Evolutionary conservation across 2,888 invertebrate genomes (phyloP), one percentile per base, ranked within the genome.

Genomic region (Morpho deidamia): DNA sequence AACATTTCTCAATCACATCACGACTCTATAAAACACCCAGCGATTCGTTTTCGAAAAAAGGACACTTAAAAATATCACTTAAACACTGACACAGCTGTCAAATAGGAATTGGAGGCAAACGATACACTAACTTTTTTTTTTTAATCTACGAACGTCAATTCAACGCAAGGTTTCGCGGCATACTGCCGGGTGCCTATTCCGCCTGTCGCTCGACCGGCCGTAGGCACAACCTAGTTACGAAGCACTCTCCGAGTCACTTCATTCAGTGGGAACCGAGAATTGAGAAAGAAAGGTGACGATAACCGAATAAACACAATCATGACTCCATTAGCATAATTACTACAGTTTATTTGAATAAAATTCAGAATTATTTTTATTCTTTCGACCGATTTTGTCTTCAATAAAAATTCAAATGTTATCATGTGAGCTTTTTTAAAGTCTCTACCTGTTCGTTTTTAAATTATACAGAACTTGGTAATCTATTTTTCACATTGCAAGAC

Each of bases 151-250:
- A 58, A 62, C 72, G 68, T 69, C 67, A 46, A 53, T 33, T 49
- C 64, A 53, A 55, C 63, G 65, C 71, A 63, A 65, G 62, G 64
- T 68, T 59, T 55, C 72, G 65, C 66, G 70, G 65, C 62, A 63
- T 65, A 74, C 74, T 74, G 69, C 62, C 66, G 62, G 43, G 49
- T 23, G 9, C 33, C 43, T n/a, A 35, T 34, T 40, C 44, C 44
- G 53, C 44, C 56, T 39, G 52, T 61, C 55, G 47, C 54, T 44
- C 40, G 35, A 40, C 35, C 41, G 33, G 41, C 40, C 46, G 33
- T 38, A 46, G 14, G 38, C 46, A 48, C 34, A 48, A 41, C 48
- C 48, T 34, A 48, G 40, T 48, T 43, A 44, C 48, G 44, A 45
- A 58, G 33, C 49, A 42, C 42, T 34, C 49, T 38, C 32, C 32